Evolutionary conservation across 2,797 vertebrate genomes (phyloP).

Genomic region (Sarcophilus harrisii): DNA sequence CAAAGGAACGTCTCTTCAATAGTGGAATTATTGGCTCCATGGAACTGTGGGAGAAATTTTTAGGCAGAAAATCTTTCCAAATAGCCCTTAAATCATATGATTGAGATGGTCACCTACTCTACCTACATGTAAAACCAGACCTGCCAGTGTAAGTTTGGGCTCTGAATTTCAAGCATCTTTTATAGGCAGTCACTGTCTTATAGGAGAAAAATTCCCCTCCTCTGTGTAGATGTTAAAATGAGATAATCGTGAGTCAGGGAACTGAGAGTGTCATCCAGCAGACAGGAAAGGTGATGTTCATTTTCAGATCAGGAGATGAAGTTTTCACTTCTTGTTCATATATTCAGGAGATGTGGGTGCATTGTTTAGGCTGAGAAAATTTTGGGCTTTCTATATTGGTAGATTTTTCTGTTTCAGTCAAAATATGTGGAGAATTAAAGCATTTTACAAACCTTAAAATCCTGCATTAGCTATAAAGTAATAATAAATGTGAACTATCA

Average conservation of each 20-base stretch:
- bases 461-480: neutral
- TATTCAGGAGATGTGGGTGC: neutral
- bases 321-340: neutral
- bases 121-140: neutral
- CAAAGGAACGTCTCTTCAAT: neutral
- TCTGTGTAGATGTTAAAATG: conserved; percentile 42
- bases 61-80: neutral
- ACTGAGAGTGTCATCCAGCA: conserved; percentile 3
- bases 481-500: conserved; percentile 15
- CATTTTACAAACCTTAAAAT: neutral
- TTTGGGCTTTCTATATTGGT: neutral
- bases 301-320: conserved; percentile 34
- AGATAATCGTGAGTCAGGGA: conserved; percentile 15
- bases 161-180: neutral
- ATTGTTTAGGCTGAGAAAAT: neutral
- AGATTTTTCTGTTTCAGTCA: neutral
- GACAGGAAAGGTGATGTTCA: conserved; percentile 33
- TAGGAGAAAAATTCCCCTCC: conserved; percentile 42
- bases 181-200: conserved; percentile 1
- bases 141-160: neutral
- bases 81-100: neutral
- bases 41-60: neutral
- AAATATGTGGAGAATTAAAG: neutral
- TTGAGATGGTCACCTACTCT: neutral
- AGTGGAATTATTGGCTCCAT: neutral